A percentile compares a stretch with the other conserved stretches of the same genome.
phyloP scores from a whole-genome alignment of 2,797 vertebrate genomes.

The Atherinosoma microstoma region DNA sequence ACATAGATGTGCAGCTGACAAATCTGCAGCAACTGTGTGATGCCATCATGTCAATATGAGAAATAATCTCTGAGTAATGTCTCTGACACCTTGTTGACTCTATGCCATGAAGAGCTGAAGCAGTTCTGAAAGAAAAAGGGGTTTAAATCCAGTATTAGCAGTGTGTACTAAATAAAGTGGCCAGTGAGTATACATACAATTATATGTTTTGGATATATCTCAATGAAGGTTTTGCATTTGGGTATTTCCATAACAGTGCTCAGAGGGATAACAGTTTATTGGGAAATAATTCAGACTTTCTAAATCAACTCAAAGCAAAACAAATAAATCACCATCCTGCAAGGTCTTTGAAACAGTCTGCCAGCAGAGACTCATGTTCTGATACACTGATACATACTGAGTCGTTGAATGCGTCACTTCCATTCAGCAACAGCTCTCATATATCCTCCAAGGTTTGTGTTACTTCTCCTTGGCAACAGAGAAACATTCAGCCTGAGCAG shows the following conservation, averaged over 20 bases:
- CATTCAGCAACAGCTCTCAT: constrained; percentile 57
- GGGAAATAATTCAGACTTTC: background rate
- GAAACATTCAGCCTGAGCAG: constrained; percentile 36
- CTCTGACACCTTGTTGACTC: too few relatives aligned
- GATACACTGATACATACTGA: constrained; percentile 41
- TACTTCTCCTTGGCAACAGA: constrained; percentile 70
- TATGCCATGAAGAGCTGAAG: too few relatives aligned
- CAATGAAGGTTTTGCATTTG: background rate
- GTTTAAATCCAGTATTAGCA: too few relatives aligned
- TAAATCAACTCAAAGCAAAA: background rate
- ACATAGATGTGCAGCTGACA: too few relatives aligned
- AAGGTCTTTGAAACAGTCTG: background rate
- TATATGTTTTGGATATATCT: too few relatives aligned
- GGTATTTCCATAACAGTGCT: background rate
- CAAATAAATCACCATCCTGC: background rate
- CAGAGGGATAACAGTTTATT: background rate
- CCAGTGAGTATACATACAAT: too few relatives aligned
- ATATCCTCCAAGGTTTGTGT: constrained; percentile 52
- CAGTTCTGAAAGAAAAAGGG: too few relatives aligned
- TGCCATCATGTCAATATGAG: too few relatives aligned
- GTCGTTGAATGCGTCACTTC: constrained; percentile 65
- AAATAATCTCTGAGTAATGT: too few relatives aligned
- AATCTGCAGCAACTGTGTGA: too few relatives aligned
- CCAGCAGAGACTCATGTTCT: constrained; percentile 34
- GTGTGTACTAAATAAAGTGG: too few relatives aligned